phyloP scores from a whole-genome alignment of 92 coral and sea anemone species.

The Palythoa grandis region DNA sequence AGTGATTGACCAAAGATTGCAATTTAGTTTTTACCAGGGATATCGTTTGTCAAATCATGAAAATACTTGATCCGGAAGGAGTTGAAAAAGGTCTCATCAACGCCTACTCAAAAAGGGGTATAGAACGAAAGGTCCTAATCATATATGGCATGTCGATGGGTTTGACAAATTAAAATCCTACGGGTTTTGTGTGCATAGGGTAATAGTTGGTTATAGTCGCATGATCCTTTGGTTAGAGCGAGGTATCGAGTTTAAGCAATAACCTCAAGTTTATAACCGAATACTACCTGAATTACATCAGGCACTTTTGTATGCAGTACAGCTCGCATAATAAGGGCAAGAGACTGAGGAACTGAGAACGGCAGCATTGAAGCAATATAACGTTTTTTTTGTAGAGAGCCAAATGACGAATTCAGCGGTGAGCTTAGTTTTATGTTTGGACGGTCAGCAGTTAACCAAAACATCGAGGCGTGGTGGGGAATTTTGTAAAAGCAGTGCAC shows the following conservation, averaged over 20 bases:
- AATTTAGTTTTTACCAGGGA: conserved; percentile 44
- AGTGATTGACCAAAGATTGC: conserved; percentile 1
- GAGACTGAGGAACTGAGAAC: conserved; percentile 40
- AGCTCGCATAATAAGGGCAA: conserved; percentile 18
- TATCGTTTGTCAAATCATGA: conserved; percentile 32
- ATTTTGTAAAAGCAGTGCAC: conserved; percentile 32
- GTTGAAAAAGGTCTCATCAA: conserved; percentile 35
- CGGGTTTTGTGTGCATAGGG: conserved; percentile 44
- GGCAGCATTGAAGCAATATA: conserved; percentile 25
- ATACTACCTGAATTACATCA: conserved; percentile 22
- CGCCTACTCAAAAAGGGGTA: conserved; percentile 12
- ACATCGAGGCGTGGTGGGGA: conserved; percentile 53
- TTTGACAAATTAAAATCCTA: conserved; percentile 45
- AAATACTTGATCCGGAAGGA: background rate
- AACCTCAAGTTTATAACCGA: conserved; percentile 30
- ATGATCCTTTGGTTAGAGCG: conserved; percentile 39
- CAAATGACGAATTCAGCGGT: conserved; percentile 33
- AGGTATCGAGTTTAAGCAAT: conserved; percentile 39
- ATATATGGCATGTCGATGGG: conserved; percentile 43
- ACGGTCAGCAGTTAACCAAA: conserved; percentile 39
- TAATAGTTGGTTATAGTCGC: conserved; percentile 25
- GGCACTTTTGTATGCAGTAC: conserved; percentile 20
- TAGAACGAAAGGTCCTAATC: background rate
- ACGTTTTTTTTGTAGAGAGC: conserved; percentile 42
- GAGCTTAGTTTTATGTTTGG: conserved; percentile 49